Evolutionary conservation across 2,797 vertebrate genomes (phyloP).

Genomic region (Nyctibius grandis): DNA sequence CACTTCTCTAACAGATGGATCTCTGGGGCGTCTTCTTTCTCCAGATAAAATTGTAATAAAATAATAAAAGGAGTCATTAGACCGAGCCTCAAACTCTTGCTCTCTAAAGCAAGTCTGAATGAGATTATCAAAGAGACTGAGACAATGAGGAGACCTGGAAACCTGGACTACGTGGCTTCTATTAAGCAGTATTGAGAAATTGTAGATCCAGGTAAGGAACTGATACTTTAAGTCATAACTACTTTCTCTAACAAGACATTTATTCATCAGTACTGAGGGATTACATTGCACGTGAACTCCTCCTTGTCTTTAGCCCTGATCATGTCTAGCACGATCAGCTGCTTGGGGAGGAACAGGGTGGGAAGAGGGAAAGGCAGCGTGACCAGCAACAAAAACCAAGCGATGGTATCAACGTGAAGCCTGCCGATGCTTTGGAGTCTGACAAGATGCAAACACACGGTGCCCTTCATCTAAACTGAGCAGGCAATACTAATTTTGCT

Average conservation of each 20-base stretch:
- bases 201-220: not conserved
- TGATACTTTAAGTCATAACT: not conserved
- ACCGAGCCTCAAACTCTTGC: not conserved
- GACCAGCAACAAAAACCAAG: rapidly evolving
- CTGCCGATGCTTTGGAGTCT: not conserved
- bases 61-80: not conserved
- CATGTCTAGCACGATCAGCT: rapidly evolving
- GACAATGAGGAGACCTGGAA: rapidly evolving
- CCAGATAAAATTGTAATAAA: not conserved
- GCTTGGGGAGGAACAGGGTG: not conserved
- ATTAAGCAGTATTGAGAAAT: not conserved
- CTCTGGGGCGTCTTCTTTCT: not conserved
- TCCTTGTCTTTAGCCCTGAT: not conserved
- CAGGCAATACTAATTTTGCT: not conserved
- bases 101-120: not conserved
- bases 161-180: not conserved
- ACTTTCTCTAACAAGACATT: not conserved
- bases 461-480: not conserved
- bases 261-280: not conserved
- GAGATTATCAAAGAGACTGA: not conserved
- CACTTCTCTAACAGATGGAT: not conserved
- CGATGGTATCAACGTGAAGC: rapidly evolving
- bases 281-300: not conserved
- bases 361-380: not conserved
- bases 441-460: not conserved